Conservation (phyloP, 1,140 invertebrate genomes). For the Drosophila rhopaloa region DNA sequence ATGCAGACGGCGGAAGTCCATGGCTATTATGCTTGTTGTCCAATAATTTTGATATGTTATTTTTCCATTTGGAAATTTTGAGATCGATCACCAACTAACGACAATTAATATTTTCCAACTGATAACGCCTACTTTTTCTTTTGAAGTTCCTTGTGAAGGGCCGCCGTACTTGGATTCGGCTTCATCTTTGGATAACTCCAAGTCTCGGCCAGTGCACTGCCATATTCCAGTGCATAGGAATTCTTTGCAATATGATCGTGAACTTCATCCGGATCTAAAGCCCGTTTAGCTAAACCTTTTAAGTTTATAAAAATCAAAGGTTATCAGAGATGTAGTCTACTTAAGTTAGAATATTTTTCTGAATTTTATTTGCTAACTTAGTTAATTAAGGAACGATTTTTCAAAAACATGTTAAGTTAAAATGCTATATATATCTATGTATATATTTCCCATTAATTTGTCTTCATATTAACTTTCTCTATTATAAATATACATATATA, state of each 20-base stretch:
- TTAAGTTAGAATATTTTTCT: too few species aligned
- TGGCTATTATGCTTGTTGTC: background rate
- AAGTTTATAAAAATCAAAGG: background rate
- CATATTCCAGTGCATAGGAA: constrained; percentile 90
- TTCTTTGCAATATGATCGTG: constrained; percentile 90
- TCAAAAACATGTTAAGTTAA: too few species aligned
- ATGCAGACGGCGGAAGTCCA: background rate
- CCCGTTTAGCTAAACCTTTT: constrained; percentile 89
- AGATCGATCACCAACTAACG: background rate
- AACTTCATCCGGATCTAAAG: constrained; percentile 90
- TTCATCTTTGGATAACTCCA: constrained; percentile 50
- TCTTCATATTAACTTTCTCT: too few species aligned
- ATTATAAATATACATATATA: too few species aligned
- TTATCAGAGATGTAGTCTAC: background rate
- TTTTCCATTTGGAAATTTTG: background rate
- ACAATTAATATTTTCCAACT: background rate
- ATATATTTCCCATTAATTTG: too few species aligned
- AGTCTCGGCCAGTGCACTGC: constrained; percentile 86
- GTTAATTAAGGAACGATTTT: too few species aligned
- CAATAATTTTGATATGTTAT: background rate
- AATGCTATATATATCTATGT: constrained; percentile 25
- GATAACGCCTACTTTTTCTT: constrained; percentile 19
- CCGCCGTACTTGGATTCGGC: constrained; percentile 3
- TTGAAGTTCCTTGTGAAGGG: background rate
- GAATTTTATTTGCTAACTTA: too few species aligned